These are phyloP conservation scores for Caenorhabditis plicata DNA, from an alignment of 2,888 invertebrate species.

Conservation along the genomic window DNA sequence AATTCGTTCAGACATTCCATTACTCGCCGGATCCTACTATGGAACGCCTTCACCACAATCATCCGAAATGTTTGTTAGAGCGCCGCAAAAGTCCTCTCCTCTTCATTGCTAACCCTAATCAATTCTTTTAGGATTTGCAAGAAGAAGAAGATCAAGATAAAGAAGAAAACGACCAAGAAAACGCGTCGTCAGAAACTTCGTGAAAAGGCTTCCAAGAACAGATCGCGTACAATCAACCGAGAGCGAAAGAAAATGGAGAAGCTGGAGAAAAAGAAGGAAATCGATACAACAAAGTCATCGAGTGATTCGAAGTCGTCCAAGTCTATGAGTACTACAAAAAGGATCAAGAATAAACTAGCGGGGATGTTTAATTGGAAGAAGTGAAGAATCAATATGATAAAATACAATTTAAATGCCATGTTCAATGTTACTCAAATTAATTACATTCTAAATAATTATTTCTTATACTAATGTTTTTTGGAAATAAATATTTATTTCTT, in stretches of 20 bases:
- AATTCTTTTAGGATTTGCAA: slow-evolving; percentile 14
- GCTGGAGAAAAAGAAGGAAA: neutral
- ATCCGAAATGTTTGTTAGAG: slow-evolving; percentile 12
- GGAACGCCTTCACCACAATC: slow-evolving; percentile 13
- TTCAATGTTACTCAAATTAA: too few relatives aligned
- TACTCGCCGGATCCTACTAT: slow-evolving; percentile 25
- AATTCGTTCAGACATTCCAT: slow-evolving; percentile 7
- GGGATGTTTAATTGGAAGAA: too few relatives aligned
- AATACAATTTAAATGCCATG: too few relatives aligned
- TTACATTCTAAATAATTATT: too few relatives aligned
- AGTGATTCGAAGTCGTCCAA: neutral
- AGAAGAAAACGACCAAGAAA: slow-evolving; percentile 1
- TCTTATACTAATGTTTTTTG: too few relatives aligned
- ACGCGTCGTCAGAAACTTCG: slow-evolving; percentile 18
- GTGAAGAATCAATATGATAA: too few relatives aligned
- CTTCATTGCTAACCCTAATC: neutral
- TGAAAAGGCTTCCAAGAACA: too few relatives aligned
- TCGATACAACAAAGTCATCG: neutral
- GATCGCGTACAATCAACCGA: too few relatives aligned
- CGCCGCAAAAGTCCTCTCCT: slow-evolving; percentile 15
- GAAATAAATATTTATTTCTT: too few relatives aligned
- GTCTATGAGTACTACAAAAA: too few relatives aligned
- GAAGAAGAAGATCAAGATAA: neutral
- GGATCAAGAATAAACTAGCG: too few relatives aligned
- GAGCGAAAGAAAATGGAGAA: neutral